These are phyloP conservation scores for Xenopus laevis DNA, from an alignment of 2,113 vertebrate genomes.

Conservation along the genomic window DNA sequence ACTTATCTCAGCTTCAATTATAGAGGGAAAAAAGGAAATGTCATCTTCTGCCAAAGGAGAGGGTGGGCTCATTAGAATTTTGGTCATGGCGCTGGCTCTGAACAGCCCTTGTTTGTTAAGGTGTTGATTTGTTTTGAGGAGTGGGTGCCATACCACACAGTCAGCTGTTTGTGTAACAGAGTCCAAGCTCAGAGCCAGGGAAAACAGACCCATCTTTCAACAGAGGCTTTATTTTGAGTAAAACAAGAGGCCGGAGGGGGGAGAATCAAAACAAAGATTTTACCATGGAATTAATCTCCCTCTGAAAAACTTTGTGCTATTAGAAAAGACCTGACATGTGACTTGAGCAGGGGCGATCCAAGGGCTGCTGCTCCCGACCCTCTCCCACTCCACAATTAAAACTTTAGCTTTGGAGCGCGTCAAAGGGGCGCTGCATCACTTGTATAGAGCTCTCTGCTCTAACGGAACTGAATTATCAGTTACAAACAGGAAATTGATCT, in stretches of 20 bases:
- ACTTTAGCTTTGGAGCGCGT: no score
- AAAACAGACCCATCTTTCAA: constrained; percentile 15
- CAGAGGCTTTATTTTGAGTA: constrained; percentile 26
- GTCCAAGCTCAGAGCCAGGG: constrained; percentile 2
- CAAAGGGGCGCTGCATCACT: no score
- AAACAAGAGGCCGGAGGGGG: constrained; percentile 2
- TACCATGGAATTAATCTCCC: not conserved
- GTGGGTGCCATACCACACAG: constrained; percentile 28
- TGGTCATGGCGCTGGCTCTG: constrained; percentile 14
- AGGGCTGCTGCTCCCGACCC: no score
- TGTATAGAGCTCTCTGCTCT: no score
- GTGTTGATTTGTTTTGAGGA: constrained; percentile 37
- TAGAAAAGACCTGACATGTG: no score
- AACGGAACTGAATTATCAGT: no score
- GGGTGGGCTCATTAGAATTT: constrained; percentile 29
- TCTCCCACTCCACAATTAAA: no score
- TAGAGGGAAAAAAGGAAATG: not conserved
- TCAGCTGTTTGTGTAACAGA: constrained; percentile 24
- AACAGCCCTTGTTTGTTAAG: constrained; percentile 17
- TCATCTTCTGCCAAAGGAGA: not conserved
- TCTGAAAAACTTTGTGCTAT: no score
- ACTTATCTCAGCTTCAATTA: not conserved
- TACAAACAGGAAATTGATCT: no score
- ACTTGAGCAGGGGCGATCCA: no score
- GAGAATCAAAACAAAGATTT: constrained; percentile 23